phyloP scores from a whole-genome alignment of 2,797 vertebrate genomes.

The Megaceryle alcyon region DNA sequence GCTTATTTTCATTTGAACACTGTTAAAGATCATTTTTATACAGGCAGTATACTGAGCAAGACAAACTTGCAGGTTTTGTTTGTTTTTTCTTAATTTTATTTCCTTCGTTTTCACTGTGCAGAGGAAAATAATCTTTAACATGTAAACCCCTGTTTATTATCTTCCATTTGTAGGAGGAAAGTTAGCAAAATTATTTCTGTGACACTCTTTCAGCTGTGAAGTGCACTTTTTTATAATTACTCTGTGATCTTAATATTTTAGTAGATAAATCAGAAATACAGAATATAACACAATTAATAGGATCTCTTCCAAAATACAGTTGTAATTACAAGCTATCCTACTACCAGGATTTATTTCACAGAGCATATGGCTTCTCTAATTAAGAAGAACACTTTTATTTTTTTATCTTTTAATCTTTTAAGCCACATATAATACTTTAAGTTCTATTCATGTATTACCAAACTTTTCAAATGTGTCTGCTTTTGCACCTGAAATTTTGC shows the following conservation, averaged over 20 bases:
- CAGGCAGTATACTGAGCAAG: background rate
- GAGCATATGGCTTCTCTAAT: conserved; percentile 38
- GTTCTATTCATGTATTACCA: conserved; percentile 20
- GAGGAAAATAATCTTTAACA: background rate
- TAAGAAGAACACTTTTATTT: conserved; percentile 11
- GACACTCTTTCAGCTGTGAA: background rate
- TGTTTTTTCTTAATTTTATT: background rate
- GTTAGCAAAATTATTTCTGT: background rate
- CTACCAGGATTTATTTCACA: conserved; percentile 10
- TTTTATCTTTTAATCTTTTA: conserved; percentile 50
- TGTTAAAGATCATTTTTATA: background rate
- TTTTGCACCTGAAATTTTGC: conserved; percentile 3
- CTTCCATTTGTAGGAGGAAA: background rate
- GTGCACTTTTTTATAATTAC: background rate
- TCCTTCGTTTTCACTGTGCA: background rate
- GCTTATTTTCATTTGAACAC: background rate
- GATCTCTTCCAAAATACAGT: conserved; percentile 17
- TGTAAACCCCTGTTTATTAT: background rate
- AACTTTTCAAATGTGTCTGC: background rate
- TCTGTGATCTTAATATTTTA: background rate
- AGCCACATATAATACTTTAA: conserved; percentile 21
- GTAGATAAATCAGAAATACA: conserved; percentile 8
- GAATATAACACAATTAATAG: background rate
- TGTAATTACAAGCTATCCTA: conserved; percentile 6
- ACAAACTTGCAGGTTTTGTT: background rate